Evolutionary conservation across 2,797 vertebrate genomes (phyloP), one percentile per base, ranked within the genome.

Genomic region (Phalanger gymnotis): DNA sequence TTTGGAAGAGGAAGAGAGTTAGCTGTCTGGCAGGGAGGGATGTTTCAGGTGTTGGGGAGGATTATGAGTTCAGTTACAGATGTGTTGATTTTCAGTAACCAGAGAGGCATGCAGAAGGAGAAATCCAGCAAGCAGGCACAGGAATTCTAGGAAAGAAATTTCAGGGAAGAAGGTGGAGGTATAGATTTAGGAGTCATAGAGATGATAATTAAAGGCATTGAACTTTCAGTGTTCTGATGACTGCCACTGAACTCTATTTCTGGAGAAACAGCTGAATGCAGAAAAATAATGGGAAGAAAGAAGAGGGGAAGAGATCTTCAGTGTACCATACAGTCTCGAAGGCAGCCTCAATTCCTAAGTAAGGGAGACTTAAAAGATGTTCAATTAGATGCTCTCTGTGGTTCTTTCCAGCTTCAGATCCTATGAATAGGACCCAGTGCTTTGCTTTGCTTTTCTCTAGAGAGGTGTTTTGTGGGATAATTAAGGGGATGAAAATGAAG

Each of bases 331-430:
- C 51, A 57, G 40, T 81, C 28, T 91, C 7, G 4, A 16, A 61
- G 11, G 61, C 16, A 66, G 52, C 6, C 1, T 87, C 25, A 3
- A 25, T 0, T 34, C 13, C 1, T 1, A 1, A 34, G 27, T 5
- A 40, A 56, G 13, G 14, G 31, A 4, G 11, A 7, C 0, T 27
- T 47, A 81, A 27, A 81, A 25, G 9, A 47, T 81, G 9, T 81
- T 81, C 9, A 81, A 47, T 9, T 47, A 81, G 40, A 81, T 81
- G 9, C 22, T 81, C 9, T 81, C 73, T 47, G n/a, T 10, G 7
- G 13, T 66, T 66, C 34, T n/a, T 66, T 66, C 14, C 34, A 16
- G 30, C n/a, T 47, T 4, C 73, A 81, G 7, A 81, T 81, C n/a
- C 19, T 47, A 81, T 81, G 22, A 81, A 81, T 7, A 4, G 1